phyloP scores from a whole-genome alignment of 2,113 vertebrate genomes.

The Chaetodon auriga region DNA sequence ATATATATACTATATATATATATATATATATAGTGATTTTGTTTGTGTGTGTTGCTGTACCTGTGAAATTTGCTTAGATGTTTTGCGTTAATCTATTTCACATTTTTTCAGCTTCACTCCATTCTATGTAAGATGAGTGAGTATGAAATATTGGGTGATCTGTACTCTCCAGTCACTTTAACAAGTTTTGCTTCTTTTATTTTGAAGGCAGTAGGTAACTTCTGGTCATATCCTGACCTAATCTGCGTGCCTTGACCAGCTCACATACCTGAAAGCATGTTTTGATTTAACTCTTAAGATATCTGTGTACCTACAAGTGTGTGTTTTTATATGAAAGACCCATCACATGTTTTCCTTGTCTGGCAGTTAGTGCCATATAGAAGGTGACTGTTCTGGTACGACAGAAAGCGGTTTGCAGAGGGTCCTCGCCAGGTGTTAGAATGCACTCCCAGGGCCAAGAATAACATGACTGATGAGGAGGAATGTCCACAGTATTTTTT shows the following conservation, averaged over 20 bases:
- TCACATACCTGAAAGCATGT: conserved; percentile 23
- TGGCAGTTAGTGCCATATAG: conserved; percentile 42
- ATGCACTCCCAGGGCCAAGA: conserved; percentile 66
- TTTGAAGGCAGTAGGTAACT: conserved; percentile 38
- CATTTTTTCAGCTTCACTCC: neutral
- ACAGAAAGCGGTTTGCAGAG: conserved; percentile 48
- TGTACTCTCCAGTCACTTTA: neutral
- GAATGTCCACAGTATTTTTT: conserved; percentile 58
- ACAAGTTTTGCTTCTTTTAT: conserved; percentile 34
- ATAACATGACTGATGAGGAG: conserved; percentile 68
- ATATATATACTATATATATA: too few relatives aligned
- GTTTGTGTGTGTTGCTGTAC: neutral
- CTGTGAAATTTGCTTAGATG: neutral
- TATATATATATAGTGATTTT: too few relatives aligned
- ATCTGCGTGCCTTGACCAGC: neutral
- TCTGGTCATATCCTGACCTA: neutral
- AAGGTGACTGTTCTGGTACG: conserved; percentile 48
- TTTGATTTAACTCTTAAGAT: conserved; percentile 21
- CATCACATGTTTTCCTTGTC: conserved; percentile 30
- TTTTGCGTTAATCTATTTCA: neutral
- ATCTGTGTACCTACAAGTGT: neutral
- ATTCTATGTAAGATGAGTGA: neutral
- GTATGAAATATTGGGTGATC: neutral
- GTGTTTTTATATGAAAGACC: conserved; percentile 41
- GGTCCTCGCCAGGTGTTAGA: conserved; percentile 68